These are phyloP conservation scores for Gallinago nigripennis DNA, from an alignment of 2,797 vertebrate species.

Conservation along the genomic window DNA sequence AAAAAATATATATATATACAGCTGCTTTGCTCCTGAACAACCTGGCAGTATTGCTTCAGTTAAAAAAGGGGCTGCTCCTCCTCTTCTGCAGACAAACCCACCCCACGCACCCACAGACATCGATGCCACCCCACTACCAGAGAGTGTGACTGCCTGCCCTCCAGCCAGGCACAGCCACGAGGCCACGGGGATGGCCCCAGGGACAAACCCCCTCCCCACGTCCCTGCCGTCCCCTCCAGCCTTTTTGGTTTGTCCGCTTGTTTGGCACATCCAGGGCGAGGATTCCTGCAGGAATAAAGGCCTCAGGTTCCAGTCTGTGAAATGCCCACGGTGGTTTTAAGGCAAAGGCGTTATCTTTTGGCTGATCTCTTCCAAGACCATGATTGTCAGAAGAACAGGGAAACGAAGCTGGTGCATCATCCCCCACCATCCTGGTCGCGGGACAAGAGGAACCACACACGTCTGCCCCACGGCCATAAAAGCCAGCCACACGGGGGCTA, in stretches of 20 bases:
- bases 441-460: background rate
- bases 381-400: constrained; percentile 37
- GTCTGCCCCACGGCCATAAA: rapidly evolving
- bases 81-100: background rate
- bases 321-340: background rate
- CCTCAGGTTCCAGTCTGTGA: background rate
- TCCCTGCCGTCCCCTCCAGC: background rate
- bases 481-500: rapidly evolving
- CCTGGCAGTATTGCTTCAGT: constrained; percentile 24
- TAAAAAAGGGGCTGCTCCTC: background rate
- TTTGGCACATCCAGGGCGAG: background rate
- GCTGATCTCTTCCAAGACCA: background rate
- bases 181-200: background rate
- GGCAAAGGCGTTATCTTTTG: background rate
- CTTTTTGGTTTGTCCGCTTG: constrained; percentile 40
- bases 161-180: background rate
- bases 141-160: background rate
- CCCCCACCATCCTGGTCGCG: background rate
- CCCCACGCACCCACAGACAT: background rate
- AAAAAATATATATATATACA: background rate
- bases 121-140: rapidly evolving
- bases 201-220: background rate
- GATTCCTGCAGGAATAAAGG: background rate
- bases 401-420: background rate
- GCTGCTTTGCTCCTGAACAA: background rate